Percentiles rank a stretch among this genome's conserved stretches.
Conservation (phyloP, 2,113 vertebrate genomes). For the Mobula hypostoma region DNA sequence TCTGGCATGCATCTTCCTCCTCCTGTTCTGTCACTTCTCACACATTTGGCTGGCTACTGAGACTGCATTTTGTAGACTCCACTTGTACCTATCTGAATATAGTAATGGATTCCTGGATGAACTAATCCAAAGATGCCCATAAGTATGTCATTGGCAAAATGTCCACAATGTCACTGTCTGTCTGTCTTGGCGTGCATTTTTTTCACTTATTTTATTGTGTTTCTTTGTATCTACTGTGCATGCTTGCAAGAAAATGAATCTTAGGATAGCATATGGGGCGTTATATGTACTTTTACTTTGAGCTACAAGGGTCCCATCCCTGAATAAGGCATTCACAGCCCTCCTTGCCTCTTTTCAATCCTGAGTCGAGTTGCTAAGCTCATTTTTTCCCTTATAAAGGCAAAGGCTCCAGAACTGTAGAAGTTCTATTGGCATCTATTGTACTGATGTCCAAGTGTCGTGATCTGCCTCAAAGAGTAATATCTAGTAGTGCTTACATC, state of each 20-base stretch:
- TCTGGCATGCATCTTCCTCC: neutral
- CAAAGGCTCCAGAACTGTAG: too few species aligned
- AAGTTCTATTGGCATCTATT: too few species aligned
- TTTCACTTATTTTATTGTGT: too few species aligned
- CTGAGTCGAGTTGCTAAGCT: neutral
- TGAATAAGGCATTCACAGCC: neutral
- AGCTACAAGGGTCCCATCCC: neutral
- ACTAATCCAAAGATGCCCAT: neutral
- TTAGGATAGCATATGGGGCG: too few species aligned
- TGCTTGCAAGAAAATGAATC: too few species aligned
- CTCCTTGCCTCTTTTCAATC: neutral
- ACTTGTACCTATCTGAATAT: neutral
- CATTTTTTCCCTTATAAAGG: neutral
- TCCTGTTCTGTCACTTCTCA: neutral
- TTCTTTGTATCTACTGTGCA: too few species aligned
- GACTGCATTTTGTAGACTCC: neutral
- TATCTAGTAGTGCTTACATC: too few species aligned
- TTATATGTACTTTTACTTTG: too few species aligned
- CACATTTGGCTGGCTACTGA: neutral
- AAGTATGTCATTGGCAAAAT: neutral
- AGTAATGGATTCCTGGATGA: neutral
- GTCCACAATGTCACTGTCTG: too few species aligned
- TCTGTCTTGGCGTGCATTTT: too few species aligned
- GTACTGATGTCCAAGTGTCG: too few species aligned
- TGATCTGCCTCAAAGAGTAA: too few species aligned